These are phyloP conservation scores for Agrochola circellaris DNA, from an alignment of 2,888 invertebrate genomes.

Conservation along the genomic window DNA sequence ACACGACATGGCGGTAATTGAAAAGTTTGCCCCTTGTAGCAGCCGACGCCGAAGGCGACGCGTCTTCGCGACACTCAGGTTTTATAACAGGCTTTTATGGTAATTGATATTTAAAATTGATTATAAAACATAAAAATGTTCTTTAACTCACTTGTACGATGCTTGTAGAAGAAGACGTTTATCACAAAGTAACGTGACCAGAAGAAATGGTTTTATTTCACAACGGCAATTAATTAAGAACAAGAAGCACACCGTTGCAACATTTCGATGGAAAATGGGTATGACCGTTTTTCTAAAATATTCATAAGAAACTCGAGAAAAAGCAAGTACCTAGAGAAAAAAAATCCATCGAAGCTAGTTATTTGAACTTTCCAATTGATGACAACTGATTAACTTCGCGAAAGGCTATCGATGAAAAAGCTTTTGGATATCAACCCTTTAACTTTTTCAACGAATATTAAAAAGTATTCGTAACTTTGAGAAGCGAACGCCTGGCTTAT, in stretches of 20 bases:
- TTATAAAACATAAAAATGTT: background rate
- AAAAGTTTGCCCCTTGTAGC: constrained; percentile 91
- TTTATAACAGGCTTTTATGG: constrained; percentile 72
- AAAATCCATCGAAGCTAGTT: constrained; percentile 33
- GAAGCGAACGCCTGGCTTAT: constrained; percentile 80
- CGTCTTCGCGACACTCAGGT: constrained; percentile 78
- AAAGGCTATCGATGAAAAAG: constrained; percentile 70
- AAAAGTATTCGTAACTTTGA: constrained; percentile 77
- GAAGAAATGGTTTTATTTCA: background rate
- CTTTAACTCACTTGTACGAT: background rate
- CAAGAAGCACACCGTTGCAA: background rate
- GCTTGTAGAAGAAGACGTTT: background rate
- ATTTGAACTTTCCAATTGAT: constrained; percentile 43
- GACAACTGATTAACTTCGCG: constrained; percentile 77
- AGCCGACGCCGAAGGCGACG: constrained; percentile 78
- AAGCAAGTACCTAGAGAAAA: background rate
- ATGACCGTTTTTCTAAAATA: background rate
- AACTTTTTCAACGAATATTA: constrained; percentile 81
- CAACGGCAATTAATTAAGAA: background rate
- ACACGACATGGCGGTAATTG: constrained; percentile 90
- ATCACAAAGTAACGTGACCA: too few relatives aligned
- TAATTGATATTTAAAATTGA: constrained; percentile 65
- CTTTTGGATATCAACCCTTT: constrained; percentile 80
- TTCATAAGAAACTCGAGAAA: background rate
- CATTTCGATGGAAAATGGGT: background rate